Evolutionary conservation across 2,888 invertebrate species (phyloP).

Genomic region (Blastobasis lacticolella): DNA sequence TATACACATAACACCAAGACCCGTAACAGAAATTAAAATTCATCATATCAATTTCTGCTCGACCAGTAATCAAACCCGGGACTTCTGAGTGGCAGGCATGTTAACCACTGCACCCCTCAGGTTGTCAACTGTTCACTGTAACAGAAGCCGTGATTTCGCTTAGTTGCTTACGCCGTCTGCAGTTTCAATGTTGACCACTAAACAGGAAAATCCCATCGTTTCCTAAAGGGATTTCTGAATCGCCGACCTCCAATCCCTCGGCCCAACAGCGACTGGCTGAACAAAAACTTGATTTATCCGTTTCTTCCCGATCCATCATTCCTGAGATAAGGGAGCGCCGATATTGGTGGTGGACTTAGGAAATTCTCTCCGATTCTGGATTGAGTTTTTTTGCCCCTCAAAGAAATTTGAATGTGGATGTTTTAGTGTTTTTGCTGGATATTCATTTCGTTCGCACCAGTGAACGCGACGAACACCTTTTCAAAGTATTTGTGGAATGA

Average conservation of each 20-base stretch:
- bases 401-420: slow-evolving; percentile 2
- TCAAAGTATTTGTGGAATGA: too few species aligned
- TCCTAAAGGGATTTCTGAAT: not conserved
- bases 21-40: too few species aligned
- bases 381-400: slow-evolving; percentile 4
- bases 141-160: too few species aligned
- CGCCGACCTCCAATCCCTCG: not conserved
- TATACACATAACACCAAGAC: too few species aligned
- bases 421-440: not conserved
- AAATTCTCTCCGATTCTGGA: slow-evolving; percentile 11
- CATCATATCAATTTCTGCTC: too few species aligned
- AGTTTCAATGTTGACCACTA: not conserved
- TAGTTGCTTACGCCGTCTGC: too few species aligned
- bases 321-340: slow-evolving; percentile 35
- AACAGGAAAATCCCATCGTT: not conserved
- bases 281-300: slow-evolving; percentile 57
- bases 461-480: not conserved
- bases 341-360: slow-evolving; percentile 6
- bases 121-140: too few species aligned
- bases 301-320: slow-evolving; percentile 53
- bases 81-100: too few species aligned
- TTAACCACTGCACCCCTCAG: too few species aligned
- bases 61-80: too few species aligned
- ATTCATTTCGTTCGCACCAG: not conserved
- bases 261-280: slow-evolving; percentile 7